These are phyloP conservation scores for Drosophila aff. DNA, from an alignment of 1,140 invertebrate genomes.

Conservation along the genomic window DNA sequence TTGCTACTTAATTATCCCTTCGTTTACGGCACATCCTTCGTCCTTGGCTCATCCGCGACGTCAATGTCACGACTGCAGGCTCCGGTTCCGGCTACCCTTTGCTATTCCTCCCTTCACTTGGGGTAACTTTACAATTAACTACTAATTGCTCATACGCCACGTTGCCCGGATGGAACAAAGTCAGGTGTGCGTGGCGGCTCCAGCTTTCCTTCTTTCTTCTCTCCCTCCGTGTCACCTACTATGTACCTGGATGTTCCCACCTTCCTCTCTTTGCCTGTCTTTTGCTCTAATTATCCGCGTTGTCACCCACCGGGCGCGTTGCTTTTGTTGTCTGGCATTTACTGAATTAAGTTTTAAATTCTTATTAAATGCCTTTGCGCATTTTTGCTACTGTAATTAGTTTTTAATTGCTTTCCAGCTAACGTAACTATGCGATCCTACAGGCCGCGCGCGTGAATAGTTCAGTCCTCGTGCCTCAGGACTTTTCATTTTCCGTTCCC, in stretches of 20 bases:
- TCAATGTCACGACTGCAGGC: conserved; percentile 75
- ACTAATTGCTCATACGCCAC: conserved; percentile 82
- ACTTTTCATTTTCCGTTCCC: conserved; percentile 21
- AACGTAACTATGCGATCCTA: conserved; percentile 49
- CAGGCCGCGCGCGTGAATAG: conserved; percentile 49
- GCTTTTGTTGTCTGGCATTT: conserved; percentile 62
- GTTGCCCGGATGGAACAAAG: conserved; percentile 69
- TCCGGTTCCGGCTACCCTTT: conserved; percentile 28
- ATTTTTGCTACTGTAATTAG: conserved; percentile 78
- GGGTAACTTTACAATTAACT: conserved; percentile 81
- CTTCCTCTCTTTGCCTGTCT: conserved; percentile 20
- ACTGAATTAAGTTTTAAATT: conserved; percentile 82
- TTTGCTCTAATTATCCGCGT: conserved; percentile 67
- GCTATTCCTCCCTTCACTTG: conserved; percentile 32
- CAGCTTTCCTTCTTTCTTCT: conserved; percentile 1
- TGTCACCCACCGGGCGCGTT: conserved; percentile 49
- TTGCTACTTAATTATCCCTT: conserved; percentile 76
- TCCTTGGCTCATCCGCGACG: conserved; percentile 25
- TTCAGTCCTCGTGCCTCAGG: conserved; percentile 22
- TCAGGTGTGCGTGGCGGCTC: conserved; percentile 46
- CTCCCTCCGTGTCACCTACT: background rate
- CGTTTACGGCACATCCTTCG: conserved; percentile 5
- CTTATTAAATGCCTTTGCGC: conserved; percentile 78
- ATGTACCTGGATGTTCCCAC: conserved; percentile 2
- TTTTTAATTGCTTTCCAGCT: conserved; percentile 80